Evolutionary conservation across 2,113 vertebrate genomes (phyloP), one percentile per base, ranked within the genome.

Genomic region (Elgaria multicarinata): DNA sequence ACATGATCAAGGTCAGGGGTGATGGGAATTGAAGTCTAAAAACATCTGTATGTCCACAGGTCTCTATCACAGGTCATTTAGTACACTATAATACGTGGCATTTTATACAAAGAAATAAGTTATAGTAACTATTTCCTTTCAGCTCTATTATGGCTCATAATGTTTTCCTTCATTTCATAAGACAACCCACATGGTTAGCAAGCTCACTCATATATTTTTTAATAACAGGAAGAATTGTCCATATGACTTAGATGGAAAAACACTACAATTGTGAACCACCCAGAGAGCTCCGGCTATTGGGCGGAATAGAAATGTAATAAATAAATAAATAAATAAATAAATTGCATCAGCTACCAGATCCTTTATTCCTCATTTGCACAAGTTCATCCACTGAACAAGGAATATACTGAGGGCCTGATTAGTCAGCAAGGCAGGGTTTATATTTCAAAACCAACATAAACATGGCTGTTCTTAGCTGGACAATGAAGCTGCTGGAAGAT

Each of bases 121-220:
- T 22, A 76, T 18, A 79, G 62, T 24, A 28, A 58, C 26, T 93
- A 77, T 75, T 90, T 90, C 90, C 79, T 82, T 66, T 28, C 42
- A 10, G 71, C 85, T 69, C 1, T 6, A 4, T 26, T 87, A 90
- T 76, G 80, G 90, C 81, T 90, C 86, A 92, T 76, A 83, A 76
- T n/a, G 74, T 53, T 92, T 75, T 74, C 58, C 84, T 46, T 84
- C 88, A 80, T 76, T 92, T 92, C 92, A 84, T 67, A 92, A 89
- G 50, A 8, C 62, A 91, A 6, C 20, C 67, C 74, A 87, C 0
- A 0, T 89, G 90, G 33, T 24, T 78, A 87, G 94, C 86, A 58
- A 87, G 72, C 42, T 1, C 79, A 81, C 80, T 82, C 85, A 83
- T 91, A 88, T 86, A 33, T 75, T 42, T 83, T 88, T 55, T 74